A percentile compares a stretch with the other conserved stretches of the same genome.
These are phyloP conservation scores for Junonia oenone DNA, from an alignment of 2,888 invertebrate genomes.

Conservation along the genomic window DNA sequence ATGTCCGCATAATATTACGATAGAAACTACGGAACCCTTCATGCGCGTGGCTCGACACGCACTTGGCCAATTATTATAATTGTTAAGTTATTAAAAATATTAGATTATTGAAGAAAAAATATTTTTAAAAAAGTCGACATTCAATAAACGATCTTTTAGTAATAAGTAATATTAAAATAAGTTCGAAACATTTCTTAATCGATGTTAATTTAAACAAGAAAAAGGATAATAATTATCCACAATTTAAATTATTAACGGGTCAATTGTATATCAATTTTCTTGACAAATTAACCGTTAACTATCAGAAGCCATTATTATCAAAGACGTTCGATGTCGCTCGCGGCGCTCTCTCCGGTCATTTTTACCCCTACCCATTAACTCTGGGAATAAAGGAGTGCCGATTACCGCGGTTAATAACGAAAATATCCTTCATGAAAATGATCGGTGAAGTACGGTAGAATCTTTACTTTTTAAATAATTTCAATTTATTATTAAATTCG, in stretches of 20 bases:
- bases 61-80: no score
- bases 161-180: background rate
- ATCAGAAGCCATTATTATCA: slow-evolving; percentile 30
- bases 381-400: slow-evolving; percentile 48
- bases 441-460: slow-evolving; percentile 5
- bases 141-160: no score
- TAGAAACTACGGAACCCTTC: no score
- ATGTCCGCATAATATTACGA: no score
- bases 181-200: background rate
- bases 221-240: background rate
- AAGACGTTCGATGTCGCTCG: slow-evolving; percentile 51
- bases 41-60: no score
- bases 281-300: slow-evolving; percentile 17
- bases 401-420: slow-evolving; percentile 51
- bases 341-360: slow-evolving; percentile 47
- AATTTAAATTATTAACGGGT: slow-evolving; percentile 18
- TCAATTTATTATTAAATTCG: no score
- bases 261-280: slow-evolving; percentile 16
- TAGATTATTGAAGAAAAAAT: no score
- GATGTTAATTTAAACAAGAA: background rate
- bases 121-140: no score
- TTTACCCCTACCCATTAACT: slow-evolving; percentile 55
- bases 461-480: background rate
- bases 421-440: slow-evolving; percentile 27
- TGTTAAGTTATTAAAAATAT: no score